Evolutionary conservation across 2,797 vertebrate genomes (phyloP).

Genomic region (Hippoglossus hippoglossus): DNA sequence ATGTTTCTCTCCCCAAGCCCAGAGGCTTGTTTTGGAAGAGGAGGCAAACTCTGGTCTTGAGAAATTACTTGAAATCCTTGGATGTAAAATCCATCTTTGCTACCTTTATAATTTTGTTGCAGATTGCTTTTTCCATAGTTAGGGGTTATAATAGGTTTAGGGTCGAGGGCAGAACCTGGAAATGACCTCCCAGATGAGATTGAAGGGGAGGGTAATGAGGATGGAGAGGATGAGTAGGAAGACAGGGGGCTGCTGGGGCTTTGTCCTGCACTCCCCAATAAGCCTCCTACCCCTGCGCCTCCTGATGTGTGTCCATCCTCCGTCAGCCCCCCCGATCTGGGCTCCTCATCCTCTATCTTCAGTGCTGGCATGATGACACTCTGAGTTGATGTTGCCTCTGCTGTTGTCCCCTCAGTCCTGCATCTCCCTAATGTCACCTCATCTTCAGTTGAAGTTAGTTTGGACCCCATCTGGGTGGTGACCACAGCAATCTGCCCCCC

Average conservation of each 20-base stretch:
- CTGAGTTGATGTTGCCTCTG: slow-evolving; percentile 7
- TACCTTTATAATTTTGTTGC: slow-evolving; percentile 20
- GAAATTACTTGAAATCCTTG: slow-evolving; percentile 42
- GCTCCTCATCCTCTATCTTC: slow-evolving; percentile 76
- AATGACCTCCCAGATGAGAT: slow-evolving; percentile 64
- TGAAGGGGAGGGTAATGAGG: slow-evolving; percentile 64
- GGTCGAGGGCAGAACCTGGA: slow-evolving; percentile 24
- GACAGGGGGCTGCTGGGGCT: slow-evolving; percentile 79
- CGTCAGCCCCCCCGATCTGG: slow-evolving; percentile 60
- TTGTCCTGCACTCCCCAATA: slow-evolving; percentile 79
- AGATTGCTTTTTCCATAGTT: slow-evolving; percentile 39
- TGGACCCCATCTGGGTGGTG: slow-evolving; percentile 38
- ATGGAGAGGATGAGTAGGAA: slow-evolving; percentile 68
- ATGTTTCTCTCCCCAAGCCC: slow-evolving; percentile 71
- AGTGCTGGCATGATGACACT: slow-evolving; percentile 44
- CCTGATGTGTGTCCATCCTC: slow-evolving; percentile 77
- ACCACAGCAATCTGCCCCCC: slow-evolving; percentile 22
- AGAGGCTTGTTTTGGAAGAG: slow-evolving; percentile 24
- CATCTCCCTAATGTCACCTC: slow-evolving; percentile 52
- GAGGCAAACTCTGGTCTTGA: slow-evolving; percentile 28
- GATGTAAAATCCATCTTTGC: slow-evolving; percentile 39
- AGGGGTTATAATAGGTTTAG: slow-evolving; percentile 16
- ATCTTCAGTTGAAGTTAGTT: slow-evolving; percentile 60
- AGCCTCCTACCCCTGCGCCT: slow-evolving; percentile 31
- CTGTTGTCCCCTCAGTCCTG: slow-evolving; percentile 26